phyloP scores from a whole-genome alignment of 2,113 vertebrate genomes.

The Casuarius casuarius region DNA sequence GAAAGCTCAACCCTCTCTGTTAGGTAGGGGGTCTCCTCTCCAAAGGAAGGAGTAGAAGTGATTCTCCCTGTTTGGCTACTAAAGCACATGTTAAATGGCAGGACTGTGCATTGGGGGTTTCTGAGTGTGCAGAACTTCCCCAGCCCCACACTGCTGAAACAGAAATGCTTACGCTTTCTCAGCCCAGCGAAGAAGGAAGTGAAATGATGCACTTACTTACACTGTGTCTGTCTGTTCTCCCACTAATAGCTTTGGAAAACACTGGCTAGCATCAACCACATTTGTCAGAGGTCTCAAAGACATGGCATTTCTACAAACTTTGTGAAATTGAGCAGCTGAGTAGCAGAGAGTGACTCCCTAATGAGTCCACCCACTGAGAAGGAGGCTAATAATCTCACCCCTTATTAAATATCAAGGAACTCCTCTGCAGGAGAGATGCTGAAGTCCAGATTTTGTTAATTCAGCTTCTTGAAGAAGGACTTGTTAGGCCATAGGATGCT shows the following conservation, averaged over 20 bases:
- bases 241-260: background rate
- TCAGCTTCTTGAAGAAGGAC: background rate
- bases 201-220: background rate
- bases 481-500: background rate
- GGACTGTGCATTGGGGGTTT: background rate
- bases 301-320: background rate
- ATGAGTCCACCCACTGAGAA: background rate
- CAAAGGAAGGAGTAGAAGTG: background rate
- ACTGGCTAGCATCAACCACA: background rate
- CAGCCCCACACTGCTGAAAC: background rate
- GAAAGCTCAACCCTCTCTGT: background rate
- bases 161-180: accelerated
- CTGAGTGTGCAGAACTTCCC: background rate
- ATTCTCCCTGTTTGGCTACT: background rate
- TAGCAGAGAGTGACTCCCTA: background rate
- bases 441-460: background rate
- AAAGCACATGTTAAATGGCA: background rate
- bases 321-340: background rate
- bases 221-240: background rate
- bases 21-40: background rate
- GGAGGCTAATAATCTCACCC: background rate
- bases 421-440: background rate
- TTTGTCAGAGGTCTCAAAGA: background rate
- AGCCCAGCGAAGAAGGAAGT: background rate
- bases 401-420: background rate